phyloP scores from a whole-genome alignment of 2,113 vertebrate genomes.

The Picathartes gymnocephalus region DNA sequence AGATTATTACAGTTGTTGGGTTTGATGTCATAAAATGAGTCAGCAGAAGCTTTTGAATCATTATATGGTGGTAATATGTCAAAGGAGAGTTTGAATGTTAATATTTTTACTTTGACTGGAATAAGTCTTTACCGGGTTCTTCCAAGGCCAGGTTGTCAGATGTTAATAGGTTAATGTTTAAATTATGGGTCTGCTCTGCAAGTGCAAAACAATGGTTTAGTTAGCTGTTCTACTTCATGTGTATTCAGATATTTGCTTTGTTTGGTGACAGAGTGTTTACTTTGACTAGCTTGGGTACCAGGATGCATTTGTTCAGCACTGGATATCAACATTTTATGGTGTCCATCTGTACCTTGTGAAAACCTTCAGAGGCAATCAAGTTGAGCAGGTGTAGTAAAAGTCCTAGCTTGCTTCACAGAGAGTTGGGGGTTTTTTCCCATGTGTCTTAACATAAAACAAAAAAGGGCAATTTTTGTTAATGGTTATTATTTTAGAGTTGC shows the following conservation, averaged over 20 bases:
- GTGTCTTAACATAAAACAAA: not conserved
- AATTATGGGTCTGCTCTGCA: not conserved
- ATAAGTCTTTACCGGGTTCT: not conserved
- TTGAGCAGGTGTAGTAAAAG: not conserved
- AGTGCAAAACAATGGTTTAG: not conserved
- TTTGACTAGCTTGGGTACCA: not conserved
- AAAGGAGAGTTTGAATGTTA: not conserved
- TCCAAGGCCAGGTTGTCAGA: not conserved
- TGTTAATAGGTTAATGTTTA: not conserved
- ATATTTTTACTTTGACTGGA: not conserved
- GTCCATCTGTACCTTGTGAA: not conserved
- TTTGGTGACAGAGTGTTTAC: not conserved
- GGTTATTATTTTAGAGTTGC: not conserved
- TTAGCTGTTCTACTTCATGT: not conserved
- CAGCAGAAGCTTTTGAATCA: not conserved
- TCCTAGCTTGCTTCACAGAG: not conserved
- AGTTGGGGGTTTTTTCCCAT: fast-evolving
- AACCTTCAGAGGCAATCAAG: not conserved
- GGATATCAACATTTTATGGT: not conserved
- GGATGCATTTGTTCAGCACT: not conserved
- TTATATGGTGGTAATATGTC: not conserved
- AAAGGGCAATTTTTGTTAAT: not conserved
- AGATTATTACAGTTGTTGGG: not conserved
- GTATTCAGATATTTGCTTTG: not conserved
- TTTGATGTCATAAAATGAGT: not conserved